Conservation (phyloP, 2,113 vertebrate species). For the Amazona guildingii region DNA sequence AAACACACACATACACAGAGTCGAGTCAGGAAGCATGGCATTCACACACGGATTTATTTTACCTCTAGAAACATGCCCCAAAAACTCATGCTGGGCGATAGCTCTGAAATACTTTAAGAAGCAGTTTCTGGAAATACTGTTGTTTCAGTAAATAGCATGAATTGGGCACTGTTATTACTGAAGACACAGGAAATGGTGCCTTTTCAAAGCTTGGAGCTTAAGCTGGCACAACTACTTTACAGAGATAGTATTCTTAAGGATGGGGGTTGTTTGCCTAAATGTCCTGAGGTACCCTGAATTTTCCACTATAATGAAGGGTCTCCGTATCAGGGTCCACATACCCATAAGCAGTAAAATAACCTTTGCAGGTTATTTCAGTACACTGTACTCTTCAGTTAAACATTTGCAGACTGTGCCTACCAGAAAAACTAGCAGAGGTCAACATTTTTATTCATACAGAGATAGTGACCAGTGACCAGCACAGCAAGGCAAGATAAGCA, state of each 20-base stretch:
- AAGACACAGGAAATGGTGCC: background rate
- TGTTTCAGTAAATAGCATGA: background rate
- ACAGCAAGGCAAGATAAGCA: background rate
- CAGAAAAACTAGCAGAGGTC: background rate
- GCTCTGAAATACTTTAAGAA: background rate
- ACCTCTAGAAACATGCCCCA: background rate
- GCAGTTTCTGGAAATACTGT: background rate
- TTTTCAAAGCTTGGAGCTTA: background rate
- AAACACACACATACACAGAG: fast-evolving
- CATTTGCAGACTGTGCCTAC: background rate
- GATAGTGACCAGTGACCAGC: background rate
- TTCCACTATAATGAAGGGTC: background rate
- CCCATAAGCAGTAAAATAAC: background rate
- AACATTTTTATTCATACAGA: background rate
- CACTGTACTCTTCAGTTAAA: background rate
- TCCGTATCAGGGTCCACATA: background rate
- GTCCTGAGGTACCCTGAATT: background rate
- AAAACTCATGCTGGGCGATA: background rate
- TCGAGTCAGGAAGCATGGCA: background rate
- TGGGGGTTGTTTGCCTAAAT: background rate
- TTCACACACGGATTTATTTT: background rate
- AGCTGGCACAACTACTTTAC: background rate
- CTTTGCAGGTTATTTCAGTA: background rate
- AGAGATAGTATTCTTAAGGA: background rate
- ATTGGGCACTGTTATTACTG: background rate